Evolutionary conservation across 2,888 invertebrate genomes (phyloP), one percentile per base, ranked within the genome.

Genomic region (Noctua janthe): DNA sequence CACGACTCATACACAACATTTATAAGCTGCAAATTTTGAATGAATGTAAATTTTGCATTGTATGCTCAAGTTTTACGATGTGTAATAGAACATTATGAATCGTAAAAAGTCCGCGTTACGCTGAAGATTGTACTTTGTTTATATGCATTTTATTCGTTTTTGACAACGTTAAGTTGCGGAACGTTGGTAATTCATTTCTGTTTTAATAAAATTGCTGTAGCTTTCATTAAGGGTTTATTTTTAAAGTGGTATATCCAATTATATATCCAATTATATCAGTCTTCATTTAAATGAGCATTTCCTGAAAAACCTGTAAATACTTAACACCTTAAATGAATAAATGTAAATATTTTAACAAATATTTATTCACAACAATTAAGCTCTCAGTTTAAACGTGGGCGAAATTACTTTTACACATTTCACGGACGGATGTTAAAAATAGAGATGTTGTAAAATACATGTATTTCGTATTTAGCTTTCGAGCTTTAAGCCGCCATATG

Each of bases 11-110:
- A 69, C 56, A 69, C 54, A 17, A 74, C 69, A 79, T 77, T 78
- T 77, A 80, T 67, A 76, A 74, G 64, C 79, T 82, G 77, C 67
- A n/a, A n/a, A n/a, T n/a, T n/a, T n/a, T n/a, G n/a, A n/a, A 59
- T 75, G 29, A 74, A 84, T 80, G 80, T 79, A 78, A 77, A 82
- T 77, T 79, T 76, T 76, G 49, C 80, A 76, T 73, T 80, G 70
- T 88, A 47, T 69, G 13, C 62, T 64, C 29, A 15, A 47, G 23
- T 82, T 88, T 87, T 88, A 88, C 72, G 84, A 84, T 64, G 71
- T 80, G 59, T 86, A 78, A 84, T 64, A 82, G 75, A 83, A 82
- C 80, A 77, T 79, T 87, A 72, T 84, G 82, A 76, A 78, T 86
- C 84, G 74, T 88, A 86, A 88, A 86, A 83, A 64, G 47, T 74